Percentiles rank a stretch among this genome's conserved stretches.
phyloP scores from a whole-genome alignment of 2,113 vertebrate species.

The Rhegmatorhina hoffmannsi region DNA sequence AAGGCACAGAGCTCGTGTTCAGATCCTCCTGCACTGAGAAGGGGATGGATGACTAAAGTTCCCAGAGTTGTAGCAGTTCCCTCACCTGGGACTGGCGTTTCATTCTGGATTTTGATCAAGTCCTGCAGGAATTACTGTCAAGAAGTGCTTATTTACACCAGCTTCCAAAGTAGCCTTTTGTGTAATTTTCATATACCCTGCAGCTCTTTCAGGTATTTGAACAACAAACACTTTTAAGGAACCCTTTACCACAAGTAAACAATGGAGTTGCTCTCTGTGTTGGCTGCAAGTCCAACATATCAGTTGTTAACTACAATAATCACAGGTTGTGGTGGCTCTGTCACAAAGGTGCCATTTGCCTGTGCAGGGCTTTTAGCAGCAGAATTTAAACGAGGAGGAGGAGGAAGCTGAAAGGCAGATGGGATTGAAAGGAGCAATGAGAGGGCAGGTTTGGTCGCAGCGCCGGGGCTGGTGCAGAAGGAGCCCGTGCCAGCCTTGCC shows the following conservation, averaged over 20 bases:
- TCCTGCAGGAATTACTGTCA: neutral
- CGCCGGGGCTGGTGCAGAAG: neutral
- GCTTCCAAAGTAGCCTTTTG: neutral
- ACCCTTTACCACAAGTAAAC: neutral
- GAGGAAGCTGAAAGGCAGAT: constrained; percentile 4
- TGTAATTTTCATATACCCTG: neutral
- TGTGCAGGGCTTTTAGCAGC: constrained; percentile 24
- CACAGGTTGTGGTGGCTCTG: neutral
- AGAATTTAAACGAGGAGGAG: constrained; percentile 42
- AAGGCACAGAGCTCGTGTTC: neutral
- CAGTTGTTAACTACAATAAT: neutral
- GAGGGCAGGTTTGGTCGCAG: constrained; percentile 45
- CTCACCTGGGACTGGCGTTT: neutral
- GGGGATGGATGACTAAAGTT: neutral
- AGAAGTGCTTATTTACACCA: neutral
- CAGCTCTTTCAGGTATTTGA: neutral
- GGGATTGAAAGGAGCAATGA: constrained; percentile 37
- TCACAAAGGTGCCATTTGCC: constrained; percentile 38
- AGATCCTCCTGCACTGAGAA: fast-evolving
- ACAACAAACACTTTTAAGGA: neutral
- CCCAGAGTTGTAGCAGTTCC: neutral
- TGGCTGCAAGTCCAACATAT: neutral
- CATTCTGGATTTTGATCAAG: neutral
- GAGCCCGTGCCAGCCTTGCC: neutral
- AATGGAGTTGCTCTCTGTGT: neutral